Base-by-base conservation (phyloP, 2,888 invertebrate species). In the Argyresthia albistria region DNA sequence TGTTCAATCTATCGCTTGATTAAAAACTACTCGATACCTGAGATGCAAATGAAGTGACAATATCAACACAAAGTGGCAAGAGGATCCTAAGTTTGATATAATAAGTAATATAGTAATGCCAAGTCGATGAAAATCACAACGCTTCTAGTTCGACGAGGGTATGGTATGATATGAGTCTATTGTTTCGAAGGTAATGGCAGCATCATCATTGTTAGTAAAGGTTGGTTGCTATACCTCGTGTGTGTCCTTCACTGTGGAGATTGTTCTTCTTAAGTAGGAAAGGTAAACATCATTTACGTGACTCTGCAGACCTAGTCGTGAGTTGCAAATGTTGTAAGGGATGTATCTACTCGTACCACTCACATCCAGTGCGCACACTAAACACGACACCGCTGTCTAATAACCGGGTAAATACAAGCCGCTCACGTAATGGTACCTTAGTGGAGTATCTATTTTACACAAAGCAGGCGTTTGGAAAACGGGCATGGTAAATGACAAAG, bases 101-200 rank as follows among this genome's bases (percentile, higher is more conserved):
- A n/a, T n/a, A n/a, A n/a, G n/a, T n/a, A n/a, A n/a, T n/a, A n/a
- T n/a, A n/a, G n/a, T n/a, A n/a, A 48, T 2, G 48, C 37, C 36
- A 48, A 25, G 25, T 4, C 48, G 37, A 37, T 36, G 73, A 75
- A 73, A 73, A 75, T 73, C 70, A 74, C 66, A 73, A 69, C 64
- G 69, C 67, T 76, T 72, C 72, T 69, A 76, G 68, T 65, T 58
- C 60, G 61, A 61, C 66, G 67, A 69, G 67, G 69, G 66, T 67
- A 48, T 36, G 37, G 67, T 67, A 37, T 37, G 48, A 48, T 48
- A 37, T 48, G 36, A 37, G 36, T 15, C 69, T 69, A 76, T 76
- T 76, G 74, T 74, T 72, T 65, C 58, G 64, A 65, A 62, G 58
- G 63, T 64, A 65, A 66, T 65, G 42, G 42, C 50, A 50, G 50